Conservation (phyloP, 1,140 invertebrate species). For the Ips nitidus region DNA sequence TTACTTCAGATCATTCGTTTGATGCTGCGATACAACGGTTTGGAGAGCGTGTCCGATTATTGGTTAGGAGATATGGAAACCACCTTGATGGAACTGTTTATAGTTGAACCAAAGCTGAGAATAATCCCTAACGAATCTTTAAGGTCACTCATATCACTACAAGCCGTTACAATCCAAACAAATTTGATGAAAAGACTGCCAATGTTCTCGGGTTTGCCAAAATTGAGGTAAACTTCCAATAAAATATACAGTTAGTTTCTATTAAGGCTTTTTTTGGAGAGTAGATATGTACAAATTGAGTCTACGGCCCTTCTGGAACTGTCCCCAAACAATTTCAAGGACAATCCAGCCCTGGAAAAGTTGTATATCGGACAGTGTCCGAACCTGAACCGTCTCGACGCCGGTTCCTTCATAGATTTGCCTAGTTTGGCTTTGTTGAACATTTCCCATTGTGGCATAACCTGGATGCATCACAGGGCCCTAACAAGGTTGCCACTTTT, state of each 20-base stretch:
- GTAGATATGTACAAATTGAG: constrained; percentile 65
- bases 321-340: constrained; percentile 69
- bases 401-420: constrained; percentile 72
- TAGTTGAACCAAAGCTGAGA: constrained; percentile 78
- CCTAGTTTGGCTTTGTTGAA: constrained; percentile 73
- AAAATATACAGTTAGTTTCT: not conserved
- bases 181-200: constrained; percentile 72
- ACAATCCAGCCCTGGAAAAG: constrained; percentile 72
- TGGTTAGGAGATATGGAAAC: constrained; percentile 78
- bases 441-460: constrained; percentile 74
- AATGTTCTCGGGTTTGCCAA: constrained; percentile 64
- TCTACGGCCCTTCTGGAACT: constrained; percentile 69
- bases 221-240: constrained; percentile 52
- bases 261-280: not conserved
- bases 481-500: constrained; percentile 70
- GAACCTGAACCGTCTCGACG: constrained; percentile 66
- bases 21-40: constrained; percentile 79
- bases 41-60: constrained; percentile 77
- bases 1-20: constrained; percentile 57
- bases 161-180: constrained; percentile 80
- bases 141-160: constrained; percentile 70
- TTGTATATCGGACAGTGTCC: constrained; percentile 71
- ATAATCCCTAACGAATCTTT: constrained; percentile 77
- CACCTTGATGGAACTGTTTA: constrained; percentile 75
- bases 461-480: constrained; percentile 77